Conservation (phyloP, 2,113 vertebrate species). For the Calypte anna region DNA sequence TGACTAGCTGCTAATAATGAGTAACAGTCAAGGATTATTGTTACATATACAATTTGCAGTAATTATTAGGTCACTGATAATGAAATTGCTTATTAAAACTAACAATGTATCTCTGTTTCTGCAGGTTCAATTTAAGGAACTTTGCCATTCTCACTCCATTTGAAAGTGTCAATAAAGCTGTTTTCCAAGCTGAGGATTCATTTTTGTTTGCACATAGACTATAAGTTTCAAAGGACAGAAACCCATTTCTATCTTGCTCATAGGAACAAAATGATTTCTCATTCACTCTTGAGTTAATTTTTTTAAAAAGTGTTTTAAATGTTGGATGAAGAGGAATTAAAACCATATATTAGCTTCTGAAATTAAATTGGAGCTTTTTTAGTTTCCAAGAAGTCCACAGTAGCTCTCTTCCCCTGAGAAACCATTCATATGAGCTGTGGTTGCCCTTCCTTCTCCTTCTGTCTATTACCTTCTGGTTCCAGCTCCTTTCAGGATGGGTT, state of each 20-base stretch:
- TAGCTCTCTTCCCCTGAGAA: background rate
- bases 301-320: conserved; percentile 40
- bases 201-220: background rate
- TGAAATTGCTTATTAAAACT: background rate
- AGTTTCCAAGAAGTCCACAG: background rate
- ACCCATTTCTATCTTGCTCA: background rate
- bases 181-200: background rate
- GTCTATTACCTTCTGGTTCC: background rate
- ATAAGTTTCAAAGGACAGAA: conserved; percentile 14
- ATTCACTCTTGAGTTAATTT: background rate
- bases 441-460: background rate
- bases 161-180: conserved; percentile 30
- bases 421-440: background rate
- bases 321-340: conserved; percentile 23
- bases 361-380: conserved; percentile 10
- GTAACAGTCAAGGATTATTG: background rate
- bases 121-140: conserved; percentile 21
- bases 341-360: background rate
- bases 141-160: background rate
- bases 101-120: background rate
- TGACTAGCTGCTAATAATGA: conserved; percentile 32
- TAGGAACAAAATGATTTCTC: background rate
- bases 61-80: conserved; percentile 16
- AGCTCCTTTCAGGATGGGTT: background rate
- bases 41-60: background rate